These are phyloP conservation scores for Symphodus melops DNA, from an alignment of 2,113 vertebrate species.

Conservation along the genomic window DNA sequence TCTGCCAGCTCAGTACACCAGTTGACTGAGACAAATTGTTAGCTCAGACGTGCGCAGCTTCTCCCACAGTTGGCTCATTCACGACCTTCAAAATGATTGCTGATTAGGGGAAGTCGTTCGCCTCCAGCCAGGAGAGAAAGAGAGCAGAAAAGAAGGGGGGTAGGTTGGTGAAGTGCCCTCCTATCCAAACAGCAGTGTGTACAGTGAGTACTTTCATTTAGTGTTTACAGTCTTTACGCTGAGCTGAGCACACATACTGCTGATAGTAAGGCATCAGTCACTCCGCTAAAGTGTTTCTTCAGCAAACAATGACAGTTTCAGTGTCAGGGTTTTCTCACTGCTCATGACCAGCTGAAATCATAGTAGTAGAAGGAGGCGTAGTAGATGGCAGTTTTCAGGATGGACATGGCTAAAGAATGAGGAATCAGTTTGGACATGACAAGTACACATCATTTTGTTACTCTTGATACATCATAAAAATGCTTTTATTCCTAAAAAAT, in stretches of 20 bases:
- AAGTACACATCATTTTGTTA: too few species aligned
- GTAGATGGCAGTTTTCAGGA: neutral
- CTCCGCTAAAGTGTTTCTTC: constrained; percentile 38
- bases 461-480: too few species aligned
- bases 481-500: too few species aligned
- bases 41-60: constrained; percentile 51
- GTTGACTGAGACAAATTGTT: constrained; percentile 58
- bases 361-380: neutral
- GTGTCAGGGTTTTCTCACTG: constrained; percentile 15
- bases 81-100: constrained; percentile 73
- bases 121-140: constrained; percentile 47
- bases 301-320: constrained; percentile 29
- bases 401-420: neutral
- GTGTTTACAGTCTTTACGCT: constrained; percentile 43
- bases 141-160: constrained; percentile 36
- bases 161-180: constrained; percentile 43
- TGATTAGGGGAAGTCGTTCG: constrained; percentile 67
- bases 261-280: constrained; percentile 48
- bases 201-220: constrained; percentile 42
- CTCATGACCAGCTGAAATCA: neutral
- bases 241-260: constrained; percentile 29
- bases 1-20: constrained; percentile 40
- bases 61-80: constrained; percentile 51
- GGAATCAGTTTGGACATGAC: neutral
- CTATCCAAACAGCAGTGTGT: constrained; percentile 54